Evolutionary conservation across 2,888 invertebrate species (phyloP), one percentile per base, ranked within the genome.

Genomic region (Dryomyza anilis): DNA sequence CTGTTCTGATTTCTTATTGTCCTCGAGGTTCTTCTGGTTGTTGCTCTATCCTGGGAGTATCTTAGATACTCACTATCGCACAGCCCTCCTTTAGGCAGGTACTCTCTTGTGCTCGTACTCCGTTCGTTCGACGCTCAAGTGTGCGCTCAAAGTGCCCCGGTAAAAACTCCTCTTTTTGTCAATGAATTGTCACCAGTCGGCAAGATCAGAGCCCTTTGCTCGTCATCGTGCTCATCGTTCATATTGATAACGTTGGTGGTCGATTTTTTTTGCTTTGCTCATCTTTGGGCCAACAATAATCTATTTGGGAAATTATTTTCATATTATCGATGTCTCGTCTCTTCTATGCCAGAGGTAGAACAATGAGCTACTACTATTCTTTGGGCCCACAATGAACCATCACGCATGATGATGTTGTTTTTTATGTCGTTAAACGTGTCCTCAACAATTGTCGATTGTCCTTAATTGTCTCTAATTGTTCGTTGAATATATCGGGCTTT

Each of bases 401-500:
- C n/a, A n/a, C n/a, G n/a, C n/a, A n/a, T n/a, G n/a, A n/a, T n/a
- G n/a, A n/a, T n/a, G n/a, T n/a, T n/a, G n/a, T n/a, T n/a, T n/a
- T n/a, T n/a, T n/a, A n/a, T 16, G 52, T 43, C 52, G 55, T 46
- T 59, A 69, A 71, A 69, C 72, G 73, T 75, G 75, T 72, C 72
- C 25, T 16, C 55, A 53, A 73, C 70, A 74, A 73, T 68, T 59
- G 71, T 39, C 73, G 68, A 70, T 77, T 78, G 78, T 76, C 63
- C 71, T 66, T 78, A 78, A 78, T 78, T 78, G 77, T 78, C 48
- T 69, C 75, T 75, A 78, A 79, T 79, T 76, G 76, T 74, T 58
- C 29, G 60, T 14, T 50, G 27, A 53, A 61, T 53, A 61, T 43
- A 39, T 61, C 53, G 23, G 30, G 19, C 29, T 53, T 50, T 52